Evolutionary conservation across 2,888 invertebrate species (phyloP), one percentile per base, ranked within the genome.

Genomic region (Phania funesta): DNA sequence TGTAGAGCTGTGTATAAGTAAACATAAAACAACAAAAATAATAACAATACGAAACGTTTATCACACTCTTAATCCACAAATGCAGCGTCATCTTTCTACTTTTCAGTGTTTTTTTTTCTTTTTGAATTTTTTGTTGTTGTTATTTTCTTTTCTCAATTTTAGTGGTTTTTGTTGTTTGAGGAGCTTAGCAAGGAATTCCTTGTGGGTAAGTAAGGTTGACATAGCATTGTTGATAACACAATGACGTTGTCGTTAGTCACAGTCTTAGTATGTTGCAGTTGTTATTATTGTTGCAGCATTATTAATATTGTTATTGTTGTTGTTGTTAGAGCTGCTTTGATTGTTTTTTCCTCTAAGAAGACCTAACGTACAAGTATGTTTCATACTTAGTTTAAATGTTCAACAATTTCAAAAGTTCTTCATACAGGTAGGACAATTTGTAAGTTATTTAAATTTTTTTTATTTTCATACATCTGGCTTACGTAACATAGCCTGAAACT

Each of bases 161-260:
- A 11, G 11, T 29, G 73, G 22, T 65, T 65, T 32, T 46, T 50
- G 54, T 64, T 64, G 62, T 65, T 75, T 50, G 16, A 60, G 62
- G n/a, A 79, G 77, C 70, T 78, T 78, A 74, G 65, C 65, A 68
- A 80, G 84, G 84, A 84, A 84, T 84, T 84, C 83, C 83, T 83
- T 79, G 83, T 79, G 83, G 80, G 75, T 84, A 81, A 82, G 84
- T 84, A 80, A 77, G 82, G 80, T 85, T 85, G 80, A 85, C 85
- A 77, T 81, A 81, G 78, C 80, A 75, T 80, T 80, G 84, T 80
- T 80, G 84, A 79, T 76, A 83, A 84, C 77, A 76, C 83, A 80
- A 79, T 84, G 83, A 81, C 77, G 68, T 84, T 83, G 83, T 83
- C 79, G 76, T 83, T 83, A 79, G 81, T 84, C 81, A 82, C 75